phyloP scores from a whole-genome alignment of 2,888 invertebrate species.

The Hirtodrosophila histrioides region DNA sequence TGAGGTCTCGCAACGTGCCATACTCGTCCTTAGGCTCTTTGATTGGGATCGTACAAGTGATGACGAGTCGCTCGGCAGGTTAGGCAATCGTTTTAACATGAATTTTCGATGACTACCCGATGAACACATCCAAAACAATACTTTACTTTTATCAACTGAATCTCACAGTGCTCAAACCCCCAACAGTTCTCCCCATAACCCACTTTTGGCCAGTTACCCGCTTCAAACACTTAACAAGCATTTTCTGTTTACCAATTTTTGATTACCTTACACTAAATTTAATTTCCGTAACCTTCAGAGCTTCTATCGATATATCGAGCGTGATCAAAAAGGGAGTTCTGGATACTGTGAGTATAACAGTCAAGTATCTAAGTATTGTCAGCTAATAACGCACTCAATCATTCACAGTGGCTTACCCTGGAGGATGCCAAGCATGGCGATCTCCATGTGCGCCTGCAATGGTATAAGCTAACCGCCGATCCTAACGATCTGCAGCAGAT shows the following conservation, averaged over 20 bases:
- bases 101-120: constrained; percentile 13
- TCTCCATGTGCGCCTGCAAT: constrained; percentile 94
- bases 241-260: neutral
- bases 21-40: constrained; percentile 89
- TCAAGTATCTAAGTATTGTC: too few relatives aligned
- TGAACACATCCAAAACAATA: constrained; percentile 20
- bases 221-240: constrained; percentile 47
- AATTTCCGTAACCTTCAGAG: constrained; percentile 85
- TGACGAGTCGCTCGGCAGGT: constrained; percentile 97
- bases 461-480: constrained; percentile 92
- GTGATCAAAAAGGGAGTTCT: constrained; percentile 89
- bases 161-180: constrained; percentile 14
- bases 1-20: constrained; percentile 86
- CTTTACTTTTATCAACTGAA: neutral
- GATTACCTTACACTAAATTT: neutral
- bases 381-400: neutral
- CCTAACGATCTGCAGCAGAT: constrained; percentile 90
- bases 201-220: constrained; percentile 37
- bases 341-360: constrained; percentile 87
- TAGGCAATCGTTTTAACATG: constrained; percentile 79
- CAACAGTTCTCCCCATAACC: constrained; percentile 14
- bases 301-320: constrained; percentile 89
- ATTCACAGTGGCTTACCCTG: constrained; percentile 94
- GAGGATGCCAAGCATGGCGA: constrained; percentile 98
- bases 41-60: constrained; percentile 96